These are phyloP conservation scores for Eidolon dupreanum DNA, from an alignment of 2,797 vertebrate genomes.

Conservation along the genomic window DNA sequence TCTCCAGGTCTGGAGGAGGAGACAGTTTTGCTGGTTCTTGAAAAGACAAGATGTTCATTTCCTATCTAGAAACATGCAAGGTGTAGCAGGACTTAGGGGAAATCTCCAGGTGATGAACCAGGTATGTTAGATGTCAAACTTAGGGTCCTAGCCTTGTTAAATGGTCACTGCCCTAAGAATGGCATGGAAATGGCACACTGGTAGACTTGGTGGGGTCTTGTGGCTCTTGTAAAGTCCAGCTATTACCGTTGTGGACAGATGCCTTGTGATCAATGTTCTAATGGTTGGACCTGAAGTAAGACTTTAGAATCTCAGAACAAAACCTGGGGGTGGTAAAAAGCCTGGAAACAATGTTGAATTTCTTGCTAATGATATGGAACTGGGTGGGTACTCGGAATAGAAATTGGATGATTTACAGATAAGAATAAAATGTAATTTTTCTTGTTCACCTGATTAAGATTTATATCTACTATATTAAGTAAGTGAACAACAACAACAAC, in stretches of 20 bases:
- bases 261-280: not conserved
- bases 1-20: not conserved
- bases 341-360: not conserved
- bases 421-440: slow-evolving; percentile 3
- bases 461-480: not conserved
- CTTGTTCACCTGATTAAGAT: not conserved
- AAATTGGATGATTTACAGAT: not conserved
- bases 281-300: not conserved
- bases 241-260: not conserved
- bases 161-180: not conserved
- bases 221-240: not conserved
- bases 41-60: not conserved
- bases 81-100: not conserved
- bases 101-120: not conserved
- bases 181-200: not conserved
- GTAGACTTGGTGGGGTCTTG: not conserved
- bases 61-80: not conserved
- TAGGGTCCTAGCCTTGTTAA: not conserved
- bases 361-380: not conserved
- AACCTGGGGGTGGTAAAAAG: not conserved
- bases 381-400: not conserved
- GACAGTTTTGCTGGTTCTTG: not conserved
- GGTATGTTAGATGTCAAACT: not conserved
- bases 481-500: not conserved
- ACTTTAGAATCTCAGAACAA: not conserved